Conservation (phyloP, 1,140 invertebrate genomes). For the Calephelis nemesis region DNA sequence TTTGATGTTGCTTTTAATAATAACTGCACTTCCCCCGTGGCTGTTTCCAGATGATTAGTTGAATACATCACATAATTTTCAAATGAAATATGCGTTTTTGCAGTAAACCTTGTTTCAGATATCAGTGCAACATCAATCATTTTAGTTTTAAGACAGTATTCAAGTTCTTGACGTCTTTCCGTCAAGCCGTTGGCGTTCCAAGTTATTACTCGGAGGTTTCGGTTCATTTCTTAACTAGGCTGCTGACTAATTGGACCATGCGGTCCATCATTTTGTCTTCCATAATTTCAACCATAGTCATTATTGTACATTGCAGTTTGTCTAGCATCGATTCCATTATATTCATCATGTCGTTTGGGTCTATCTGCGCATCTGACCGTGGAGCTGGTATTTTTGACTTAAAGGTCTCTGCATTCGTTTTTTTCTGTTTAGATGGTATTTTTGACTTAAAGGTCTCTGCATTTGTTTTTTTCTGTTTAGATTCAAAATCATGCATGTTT, state of each 20-base stretch:
- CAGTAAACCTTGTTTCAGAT: constrained; percentile 30
- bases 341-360: too few relatives aligned
- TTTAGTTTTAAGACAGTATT: too few relatives aligned
- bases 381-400: too few relatives aligned
- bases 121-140: constrained; percentile 30
- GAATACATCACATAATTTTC: constrained; percentile 19
- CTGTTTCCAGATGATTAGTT: constrained; percentile 35
- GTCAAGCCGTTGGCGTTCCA: constrained; percentile 41
- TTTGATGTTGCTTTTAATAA: constrained; percentile 32
- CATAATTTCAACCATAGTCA: constrained; percentile 1
- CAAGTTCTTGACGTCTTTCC: constrained; percentile 28
- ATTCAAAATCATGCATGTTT: too few relatives aligned
- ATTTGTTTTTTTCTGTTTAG: too few relatives aligned
- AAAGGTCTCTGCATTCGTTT: too few relatives aligned
- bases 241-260: constrained; percentile 7
- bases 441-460: too few relatives aligned
- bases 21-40: constrained; percentile 34
- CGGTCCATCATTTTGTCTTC: constrained; percentile 13
- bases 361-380: too few relatives aligned
- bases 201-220: constrained; percentile 17
- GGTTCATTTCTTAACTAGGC: neutral
- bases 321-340: too few relatives aligned
- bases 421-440: too few relatives aligned
- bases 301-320: neutral
- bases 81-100: constrained; percentile 17